phyloP scores from a whole-genome alignment of 2,888 invertebrate genomes.

The Malthinus seriepunctatus region DNA sequence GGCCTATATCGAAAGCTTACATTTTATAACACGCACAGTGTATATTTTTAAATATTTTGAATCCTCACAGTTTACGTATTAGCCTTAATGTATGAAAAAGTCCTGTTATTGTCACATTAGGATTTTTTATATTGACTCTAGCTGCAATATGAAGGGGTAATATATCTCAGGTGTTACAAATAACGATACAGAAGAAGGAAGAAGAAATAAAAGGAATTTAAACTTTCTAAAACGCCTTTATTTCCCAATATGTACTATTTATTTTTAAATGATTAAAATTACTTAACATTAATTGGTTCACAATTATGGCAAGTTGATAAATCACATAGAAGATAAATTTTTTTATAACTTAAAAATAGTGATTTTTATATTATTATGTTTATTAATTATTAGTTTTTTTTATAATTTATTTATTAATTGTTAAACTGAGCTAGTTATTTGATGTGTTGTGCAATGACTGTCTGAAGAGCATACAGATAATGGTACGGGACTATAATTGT shows the following conservation, averaged over 20 bases:
- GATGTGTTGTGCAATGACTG: constrained; percentile 55
- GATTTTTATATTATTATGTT: neutral
- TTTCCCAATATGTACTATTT: constrained; percentile 4
- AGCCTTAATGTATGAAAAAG: too few relatives aligned
- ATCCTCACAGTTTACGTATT: too few relatives aligned
- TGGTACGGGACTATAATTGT: constrained; percentile 56
- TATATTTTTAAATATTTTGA: too few relatives aligned
- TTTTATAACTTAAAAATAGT: neutral
- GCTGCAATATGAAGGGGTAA: too few relatives aligned
- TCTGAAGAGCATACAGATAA: constrained; percentile 53
- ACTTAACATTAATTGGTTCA: constrained; percentile 26
- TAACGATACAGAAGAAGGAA: too few relatives aligned
- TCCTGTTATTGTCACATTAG: too few relatives aligned
- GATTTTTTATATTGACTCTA: too few relatives aligned
- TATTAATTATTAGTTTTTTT: neutral
- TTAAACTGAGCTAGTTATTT: constrained; percentile 61
- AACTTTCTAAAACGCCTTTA: constrained; percentile 15
- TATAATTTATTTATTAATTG: constrained; percentile 6
- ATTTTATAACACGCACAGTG: too few relatives aligned
- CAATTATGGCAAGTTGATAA: constrained; percentile 22
- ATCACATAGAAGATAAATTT: constrained; percentile 6
- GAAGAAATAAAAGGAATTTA: neutral
- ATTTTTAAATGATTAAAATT: constrained; percentile 15
- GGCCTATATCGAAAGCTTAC: too few relatives aligned
- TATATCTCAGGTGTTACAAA: too few relatives aligned